Percentiles rank a stretch among this genome's conserved stretches.
phyloP scores from a whole-genome alignment of 2,888 invertebrate species.

The Eueremaeus valkanovi region DNA sequence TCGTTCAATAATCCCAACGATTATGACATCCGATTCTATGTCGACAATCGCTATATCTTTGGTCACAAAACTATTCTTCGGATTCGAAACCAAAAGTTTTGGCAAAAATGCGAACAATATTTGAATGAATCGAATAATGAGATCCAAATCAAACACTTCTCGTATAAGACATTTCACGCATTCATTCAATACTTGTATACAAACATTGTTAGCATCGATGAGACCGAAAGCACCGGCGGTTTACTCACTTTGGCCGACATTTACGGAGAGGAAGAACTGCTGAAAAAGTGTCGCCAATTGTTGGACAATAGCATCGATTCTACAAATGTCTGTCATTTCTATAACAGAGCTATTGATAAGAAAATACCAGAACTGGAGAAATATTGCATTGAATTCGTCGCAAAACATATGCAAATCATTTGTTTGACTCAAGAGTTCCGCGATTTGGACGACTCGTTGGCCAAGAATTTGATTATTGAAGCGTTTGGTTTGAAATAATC shows the following conservation, averaged over 20 bases:
- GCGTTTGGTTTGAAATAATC: no score
- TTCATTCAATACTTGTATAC: neutral
- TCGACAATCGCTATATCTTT: neutral
- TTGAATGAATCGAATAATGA: neutral
- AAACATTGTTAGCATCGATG: neutral
- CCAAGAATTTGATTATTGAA: no score
- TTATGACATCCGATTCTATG: neutral
- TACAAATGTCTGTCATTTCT: neutral
- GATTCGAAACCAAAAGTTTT: neutral
- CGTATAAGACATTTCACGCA: neutral
- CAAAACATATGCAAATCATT: no score
- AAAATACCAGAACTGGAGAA: no score
- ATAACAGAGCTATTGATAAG: no score
- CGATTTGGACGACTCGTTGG: no score
- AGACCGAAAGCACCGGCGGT: neutral
- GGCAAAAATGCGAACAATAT: neutral
- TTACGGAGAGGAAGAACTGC: neutral
- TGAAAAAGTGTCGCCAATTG: neutral
- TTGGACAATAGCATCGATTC: no score
- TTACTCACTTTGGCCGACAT: neutral
- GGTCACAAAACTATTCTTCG: slow-evolving; percentile 10
- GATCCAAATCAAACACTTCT: neutral
- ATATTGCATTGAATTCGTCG: no score
- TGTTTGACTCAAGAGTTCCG: no score
- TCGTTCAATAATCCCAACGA: neutral